Evolutionary conservation across 2,888 invertebrate species (phyloP), one percentile per base, ranked within the genome.

Genomic region (Aphidius colemani): DNA sequence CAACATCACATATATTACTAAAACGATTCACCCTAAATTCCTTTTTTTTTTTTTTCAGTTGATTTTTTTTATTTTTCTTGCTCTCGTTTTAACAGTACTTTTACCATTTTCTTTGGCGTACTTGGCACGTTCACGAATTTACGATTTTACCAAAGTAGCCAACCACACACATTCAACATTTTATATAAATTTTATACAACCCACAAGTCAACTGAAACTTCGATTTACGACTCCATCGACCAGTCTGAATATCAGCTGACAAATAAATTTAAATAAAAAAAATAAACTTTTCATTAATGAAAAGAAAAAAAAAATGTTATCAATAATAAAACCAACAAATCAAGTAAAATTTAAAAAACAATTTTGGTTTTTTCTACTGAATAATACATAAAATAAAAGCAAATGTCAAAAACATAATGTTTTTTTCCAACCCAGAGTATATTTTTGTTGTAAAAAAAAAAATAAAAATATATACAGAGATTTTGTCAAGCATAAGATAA

Each of bases 111-210:
- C 63, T 64, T 55, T 53, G 53, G 59, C 30, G 59, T 55, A 69
- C 67, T 70, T 70, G 70, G 70, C 70, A 70, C 70, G 69, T 69
- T 67, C 57, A 64, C 63, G 67, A 67, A 70, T 70, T 70, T 70
- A 70, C 70, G 69, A 70, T 69, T 70, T 57, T 69, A 46, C 61
- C 53, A 59, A 53, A 49, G 48, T 55, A 61, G 39, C 61, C 61
- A 46, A 65, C 61, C 61, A 41, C 41, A 41, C 41, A 41, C 57
- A 53, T 61, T 60, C 59, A 55, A 59, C 46, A 51, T 59, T 64
- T 30, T 58, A 59, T 61, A 61, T 65, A 61, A 61, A 61, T 61
- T 65, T 65, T 55, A 57, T 62, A 41, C 59, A 57, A 53, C 59
- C 43, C 59, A 55, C 44, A 41, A 56, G 62, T 49, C 56, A 62